Percentiles rank a stretch among this genome's conserved stretches.
phyloP scores from a whole-genome alignment of 2,888 invertebrate genomes.

The Phorcus lineatus region DNA sequence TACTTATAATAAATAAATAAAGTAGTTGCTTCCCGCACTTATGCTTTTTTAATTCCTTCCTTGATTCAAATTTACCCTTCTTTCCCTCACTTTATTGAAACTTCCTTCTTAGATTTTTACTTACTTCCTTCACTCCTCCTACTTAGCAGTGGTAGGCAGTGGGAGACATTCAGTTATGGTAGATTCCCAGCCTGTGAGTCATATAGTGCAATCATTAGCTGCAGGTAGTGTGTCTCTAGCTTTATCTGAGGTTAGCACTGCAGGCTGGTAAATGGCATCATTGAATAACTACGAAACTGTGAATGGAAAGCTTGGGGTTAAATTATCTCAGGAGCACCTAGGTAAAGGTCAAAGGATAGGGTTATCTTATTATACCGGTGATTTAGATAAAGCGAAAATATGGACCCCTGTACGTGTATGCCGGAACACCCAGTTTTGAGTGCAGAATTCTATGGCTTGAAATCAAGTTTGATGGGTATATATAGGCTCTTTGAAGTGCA shows the following conservation, averaged over 20 bases:
- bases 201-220: background rate
- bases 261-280: background rate
- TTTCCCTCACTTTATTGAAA: background rate
- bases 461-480: no score
- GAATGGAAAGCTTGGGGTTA: background rate
- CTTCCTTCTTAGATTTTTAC: background rate
- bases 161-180: background rate
- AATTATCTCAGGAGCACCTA: background rate
- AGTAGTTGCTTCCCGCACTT: no score
- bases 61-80: background rate
- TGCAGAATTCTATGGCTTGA: background rate
- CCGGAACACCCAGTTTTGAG: background rate
- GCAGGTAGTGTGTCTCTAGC: background rate
- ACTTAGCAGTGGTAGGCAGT: background rate
- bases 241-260: background rate
- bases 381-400: background rate
- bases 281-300: background rate
- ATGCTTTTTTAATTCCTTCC: background rate
- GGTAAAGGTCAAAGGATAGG: background rate
- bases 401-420: background rate
- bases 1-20: no score
- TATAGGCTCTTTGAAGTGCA: no score
- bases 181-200: background rate
- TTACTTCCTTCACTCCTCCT: constrained; percentile 9
- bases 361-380: background rate